Conservation (phyloP, 92 coral and sea anemone genomes). For the Diadumene lineata region DNA sequence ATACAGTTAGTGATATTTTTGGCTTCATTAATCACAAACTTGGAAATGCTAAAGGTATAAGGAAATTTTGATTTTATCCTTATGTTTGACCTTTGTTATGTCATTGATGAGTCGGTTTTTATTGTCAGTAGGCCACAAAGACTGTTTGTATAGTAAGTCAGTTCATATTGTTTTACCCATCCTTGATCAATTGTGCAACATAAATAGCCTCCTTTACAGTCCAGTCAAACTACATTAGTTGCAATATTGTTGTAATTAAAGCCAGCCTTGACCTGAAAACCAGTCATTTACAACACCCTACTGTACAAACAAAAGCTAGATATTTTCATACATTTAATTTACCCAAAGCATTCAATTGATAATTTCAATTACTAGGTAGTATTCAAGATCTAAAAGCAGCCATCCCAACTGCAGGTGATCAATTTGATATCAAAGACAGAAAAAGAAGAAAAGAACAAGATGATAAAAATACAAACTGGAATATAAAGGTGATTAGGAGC, state of each 20-base stretch:
- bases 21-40: constrained; percentile 83
- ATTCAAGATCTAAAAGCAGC: constrained; percentile 58
- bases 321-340: background rate
- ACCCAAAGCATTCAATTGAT: background rate
- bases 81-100: background rate
- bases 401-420: constrained; percentile 39
- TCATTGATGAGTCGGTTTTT: no score
- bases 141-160: no score
- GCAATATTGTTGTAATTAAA: no score
- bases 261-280: no score
- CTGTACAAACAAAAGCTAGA: background rate
- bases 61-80: background rate
- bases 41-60: constrained; percentile 88
- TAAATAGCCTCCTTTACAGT: no score
- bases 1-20: constrained; percentile 65
- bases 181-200: no score
- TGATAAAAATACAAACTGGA: constrained; percentile 72
- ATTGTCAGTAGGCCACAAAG: no score
- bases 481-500: constrained; percentile 77
- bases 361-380: constrained; percentile 40
- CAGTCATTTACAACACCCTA: background rate
- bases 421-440: constrained; percentile 38
- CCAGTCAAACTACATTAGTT: no score
- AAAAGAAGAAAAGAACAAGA: constrained; percentile 47
- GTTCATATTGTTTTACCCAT: no score